Conservation (phyloP, 2,797 vertebrate genomes). For the Clarias platycephalus region DNA sequence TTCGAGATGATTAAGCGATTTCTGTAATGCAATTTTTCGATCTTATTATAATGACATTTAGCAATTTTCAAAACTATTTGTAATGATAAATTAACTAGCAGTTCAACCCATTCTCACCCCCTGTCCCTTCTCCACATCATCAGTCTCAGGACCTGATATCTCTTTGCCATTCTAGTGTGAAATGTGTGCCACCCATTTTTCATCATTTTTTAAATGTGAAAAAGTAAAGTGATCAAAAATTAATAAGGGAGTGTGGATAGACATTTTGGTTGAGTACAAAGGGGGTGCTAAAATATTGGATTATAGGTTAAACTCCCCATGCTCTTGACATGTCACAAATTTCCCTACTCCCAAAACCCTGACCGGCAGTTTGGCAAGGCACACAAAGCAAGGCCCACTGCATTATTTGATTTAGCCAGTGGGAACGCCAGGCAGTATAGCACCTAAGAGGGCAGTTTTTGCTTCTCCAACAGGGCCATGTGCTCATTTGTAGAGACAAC, state of each 20-base stretch:
- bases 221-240: not conserved
- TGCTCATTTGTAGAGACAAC: not conserved
- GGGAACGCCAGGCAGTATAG: not conserved
- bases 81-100: not conserved
- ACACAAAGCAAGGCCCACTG: not conserved
- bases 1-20: not conserved
- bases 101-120: not conserved
- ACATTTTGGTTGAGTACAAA: not conserved
- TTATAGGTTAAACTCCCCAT: not conserved
- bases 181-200: not conserved
- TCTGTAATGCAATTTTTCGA: not conserved
- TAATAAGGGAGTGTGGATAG: not conserved
- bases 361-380: not conserved
- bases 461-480: not conserved
- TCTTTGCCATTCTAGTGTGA: not conserved
- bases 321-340: not conserved
- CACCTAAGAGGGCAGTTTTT: not conserved
- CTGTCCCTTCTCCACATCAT: not conserved
- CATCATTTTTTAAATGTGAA: not conserved
- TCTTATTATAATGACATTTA: not conserved
- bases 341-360: not conserved
- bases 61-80: not conserved
- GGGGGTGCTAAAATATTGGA: not conserved
- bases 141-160: not conserved
- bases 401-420: not conserved